Base-by-base conservation (phyloP, 1,140 invertebrate species). In the Semibalanus balanoides region DNA sequence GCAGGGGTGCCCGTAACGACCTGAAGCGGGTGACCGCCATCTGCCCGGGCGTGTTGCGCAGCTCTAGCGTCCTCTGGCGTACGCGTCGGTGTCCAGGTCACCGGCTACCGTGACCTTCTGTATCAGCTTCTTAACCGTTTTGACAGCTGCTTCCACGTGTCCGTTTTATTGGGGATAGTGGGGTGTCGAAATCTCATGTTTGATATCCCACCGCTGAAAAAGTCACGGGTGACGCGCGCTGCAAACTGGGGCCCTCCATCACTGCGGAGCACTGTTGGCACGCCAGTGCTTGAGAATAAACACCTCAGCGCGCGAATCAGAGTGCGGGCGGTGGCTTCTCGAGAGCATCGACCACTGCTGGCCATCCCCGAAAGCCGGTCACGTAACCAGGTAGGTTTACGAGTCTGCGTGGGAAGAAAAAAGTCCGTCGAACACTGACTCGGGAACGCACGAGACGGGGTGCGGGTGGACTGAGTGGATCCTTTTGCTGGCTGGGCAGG, bases 81-180 rank as follows among this genome's bases (percentile, higher is more conserved):
- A 77, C 25, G 31, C 31, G 30, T 77, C 74, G 51, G 43, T 70
- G 51, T 77, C 75, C 17, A n/a, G 31, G 11, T 76, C 51, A 28
- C 30, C 74, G 30, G 35, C 27, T 14, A 28, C 30, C 11, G 74
- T 0, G 28, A n/a, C 28, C 35, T 77, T 76, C 17, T 73, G 28
- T 29, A 79, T 73, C 0, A 78, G 73, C 27, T 76, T 30, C 51
- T 78, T 78, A 27, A 78, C 74, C 1, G 64, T 11, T 30, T 78
- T 78, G 5, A 78, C 75, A 3, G n/a, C 76, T 14, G 74, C 73
- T 28, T 78, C 77, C 0, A 74, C 74, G 27, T 30, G 31, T 0
- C 74, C 78, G 22, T 78, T 78, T 0, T 43, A 75, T 40, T 78
- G 78, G 7, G 74, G 74, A 31, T 79, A 76, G 30, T 78, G 78